Base-by-base conservation (phyloP, 1,140 invertebrate species). In the Magallana ariakensis region DNA sequence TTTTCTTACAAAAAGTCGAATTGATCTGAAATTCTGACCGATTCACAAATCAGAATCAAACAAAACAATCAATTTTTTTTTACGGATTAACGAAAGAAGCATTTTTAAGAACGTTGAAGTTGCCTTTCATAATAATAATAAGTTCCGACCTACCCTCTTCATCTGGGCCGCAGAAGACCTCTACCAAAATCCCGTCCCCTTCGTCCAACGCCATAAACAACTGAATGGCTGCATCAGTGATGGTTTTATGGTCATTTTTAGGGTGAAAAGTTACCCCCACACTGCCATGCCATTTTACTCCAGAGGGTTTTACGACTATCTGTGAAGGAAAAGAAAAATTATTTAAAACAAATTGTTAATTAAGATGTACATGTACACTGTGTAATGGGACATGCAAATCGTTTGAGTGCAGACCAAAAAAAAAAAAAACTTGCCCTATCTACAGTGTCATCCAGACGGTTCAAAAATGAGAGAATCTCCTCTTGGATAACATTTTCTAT, bases 261-360 rank as follows among this genome's bases (percentile, higher is more conserved):
- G 81, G 54, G 54, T 92, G 90, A 60, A 87, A 90, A 3, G 89
- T 87, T 9, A 92, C 91, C 16, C 89, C 88, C 10, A 89, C 70
- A 80, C 92, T 90, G 0, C 89, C 90, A 66, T 90, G 87, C 88
- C 88, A 90, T 4, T 83, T 80, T 8, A 88, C 55, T 80, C 92
- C 91, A 0, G 89, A 92, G 2, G 92, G 92, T 84, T 92, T 92
- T 0, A 92, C 91, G 3, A 92, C 92, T 81, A 92, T 86, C 91
- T 92, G 55, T 80, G 13, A 33, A 56, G 88, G 19, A 88, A 55
- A 60, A 6, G 1, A n/a, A 60, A 60, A 60, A 53, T 16, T 80
- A 16, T 9, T 15, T 9, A n/a, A n/a, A 33, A 9, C 19, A 54
- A 55, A 53, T 55, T 9, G 11, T 16, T 10, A 16, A n/a, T 11